Evolutionary conservation across 2,888 invertebrate genomes (phyloP).

Genomic region (Hanleya hanleyi): DNA sequence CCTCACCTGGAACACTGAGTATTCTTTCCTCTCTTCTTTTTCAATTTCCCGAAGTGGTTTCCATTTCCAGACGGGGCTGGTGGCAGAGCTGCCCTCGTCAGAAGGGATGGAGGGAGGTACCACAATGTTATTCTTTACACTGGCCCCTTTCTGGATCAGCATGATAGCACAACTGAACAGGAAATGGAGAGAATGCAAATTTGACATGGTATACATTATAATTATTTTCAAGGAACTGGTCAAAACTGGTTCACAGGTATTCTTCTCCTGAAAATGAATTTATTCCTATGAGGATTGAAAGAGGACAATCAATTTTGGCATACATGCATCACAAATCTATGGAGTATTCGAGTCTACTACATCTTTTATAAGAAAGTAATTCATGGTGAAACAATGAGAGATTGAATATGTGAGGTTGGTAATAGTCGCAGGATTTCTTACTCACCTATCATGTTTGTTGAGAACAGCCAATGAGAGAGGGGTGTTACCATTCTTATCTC

Average conservation of each 20-base stretch:
- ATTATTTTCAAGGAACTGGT: too few species aligned
- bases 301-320: too few species aligned
- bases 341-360: too few species aligned
- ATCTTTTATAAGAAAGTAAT: too few species aligned
- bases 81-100: slow-evolving; percentile 37
- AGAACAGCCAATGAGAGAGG: slow-evolving; percentile 74
- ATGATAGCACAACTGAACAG: slow-evolving; percentile 72
- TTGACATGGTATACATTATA: too few species aligned
- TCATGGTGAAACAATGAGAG: too few species aligned
- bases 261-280: too few species aligned
- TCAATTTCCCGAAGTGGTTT: slow-evolving; percentile 51
- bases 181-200: too few species aligned
- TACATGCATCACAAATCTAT: too few species aligned
- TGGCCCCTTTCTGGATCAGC: slow-evolving; percentile 71
- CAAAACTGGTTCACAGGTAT: too few species aligned
- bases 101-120: slow-evolving; percentile 27
- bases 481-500: slow-evolving; percentile 74
- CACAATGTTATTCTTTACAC: slow-evolving; percentile 63
- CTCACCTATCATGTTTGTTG: slow-evolving; percentile 73
- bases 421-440: not conserved
- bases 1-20: slow-evolving; percentile 58
- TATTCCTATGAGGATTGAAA: too few species aligned
- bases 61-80: slow-evolving; percentile 64
- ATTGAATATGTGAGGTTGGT: too few species aligned
- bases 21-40: slow-evolving; percentile 35